phyloP scores from a whole-genome alignment of 1,140 invertebrate genomes.

The Drosophila kurseongensis region DNA sequence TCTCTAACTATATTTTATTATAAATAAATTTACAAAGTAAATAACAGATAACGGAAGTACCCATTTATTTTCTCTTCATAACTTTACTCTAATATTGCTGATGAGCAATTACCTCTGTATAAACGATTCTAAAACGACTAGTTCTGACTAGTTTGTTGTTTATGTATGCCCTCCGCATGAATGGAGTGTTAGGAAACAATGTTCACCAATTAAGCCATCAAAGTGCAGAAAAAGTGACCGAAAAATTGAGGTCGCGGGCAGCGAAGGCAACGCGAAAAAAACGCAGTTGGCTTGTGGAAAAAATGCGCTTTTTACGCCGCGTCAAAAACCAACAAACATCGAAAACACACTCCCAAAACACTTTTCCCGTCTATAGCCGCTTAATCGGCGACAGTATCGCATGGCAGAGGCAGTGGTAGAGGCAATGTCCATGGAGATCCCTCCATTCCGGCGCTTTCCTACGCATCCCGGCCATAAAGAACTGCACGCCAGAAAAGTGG shows the following conservation, averaged over 20 bases:
- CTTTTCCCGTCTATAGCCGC: slow-evolving; percentile 78
- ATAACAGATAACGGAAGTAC: too few species aligned
- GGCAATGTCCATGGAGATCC: not conserved
- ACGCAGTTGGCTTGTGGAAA: slow-evolving; percentile 24
- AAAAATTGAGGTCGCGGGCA: slow-evolving; percentile 13
- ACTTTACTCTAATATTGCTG: too few species aligned
- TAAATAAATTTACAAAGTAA: too few species aligned
- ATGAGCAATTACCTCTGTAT: too few species aligned
- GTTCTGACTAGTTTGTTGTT: slow-evolving; percentile 3
- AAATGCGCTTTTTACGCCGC: slow-evolving; percentile 55
- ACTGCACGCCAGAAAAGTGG: slow-evolving; percentile 44
- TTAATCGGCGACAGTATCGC: slow-evolving; percentile 80
- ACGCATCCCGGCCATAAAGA: slow-evolving; percentile 43
- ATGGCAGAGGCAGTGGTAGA: slow-evolving; percentile 36
- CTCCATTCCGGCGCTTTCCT: not conserved
- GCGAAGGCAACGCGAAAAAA: slow-evolving; percentile 20
- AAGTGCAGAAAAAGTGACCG: slow-evolving; percentile 60
- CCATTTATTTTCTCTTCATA: too few species aligned
- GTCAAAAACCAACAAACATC: slow-evolving; percentile 78
- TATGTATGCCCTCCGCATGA: slow-evolving; percentile 19
- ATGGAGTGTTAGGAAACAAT: slow-evolving; percentile 45
- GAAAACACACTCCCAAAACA: slow-evolving; percentile 73
- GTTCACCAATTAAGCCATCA: slow-evolving; percentile 71
- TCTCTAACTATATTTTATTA: too few species aligned
- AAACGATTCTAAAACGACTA: not conserved